Evolutionary conservation across 1,140 invertebrate species (phyloP).

Genomic region (Antheraea mylitta): DNA sequence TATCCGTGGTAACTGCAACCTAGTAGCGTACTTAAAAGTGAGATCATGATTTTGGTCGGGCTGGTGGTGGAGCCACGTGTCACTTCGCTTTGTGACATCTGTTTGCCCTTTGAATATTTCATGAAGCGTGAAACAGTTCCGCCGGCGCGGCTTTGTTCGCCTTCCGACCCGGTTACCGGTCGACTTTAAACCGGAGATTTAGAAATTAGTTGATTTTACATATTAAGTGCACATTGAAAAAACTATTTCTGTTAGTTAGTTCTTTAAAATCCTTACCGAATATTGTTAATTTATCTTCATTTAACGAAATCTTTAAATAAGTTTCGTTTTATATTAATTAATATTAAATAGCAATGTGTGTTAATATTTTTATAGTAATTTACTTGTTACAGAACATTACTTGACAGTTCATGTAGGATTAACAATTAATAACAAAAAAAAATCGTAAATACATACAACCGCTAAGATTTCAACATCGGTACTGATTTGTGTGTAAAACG

Average conservation of each 20-base stretch:
- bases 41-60: conserved; percentile 4
- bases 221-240: neutral
- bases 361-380: too few species aligned
- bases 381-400: too few species aligned
- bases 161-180: neutral
- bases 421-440: too few species aligned
- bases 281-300: neutral
- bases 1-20: neutral
- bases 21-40: neutral
- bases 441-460: too few species aligned
- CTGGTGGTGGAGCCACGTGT: conserved; percentile 17
- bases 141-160: neutral
- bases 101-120: conserved; percentile 18
- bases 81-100: conserved; percentile 1
- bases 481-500: too few species aligned
- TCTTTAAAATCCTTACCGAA: neutral
- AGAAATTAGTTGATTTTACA: neutral
- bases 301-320: too few species aligned
- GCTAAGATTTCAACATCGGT: too few species aligned
- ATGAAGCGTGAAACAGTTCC: conserved; percentile 10
- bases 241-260: neutral
- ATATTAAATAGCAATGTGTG: too few species aligned
- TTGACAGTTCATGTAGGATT: too few species aligned
- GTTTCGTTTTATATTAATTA: too few species aligned
- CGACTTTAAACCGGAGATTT: neutral